phyloP scores from a whole-genome alignment of 2,113 vertebrate species.

The Rissa tridactyla region DNA sequence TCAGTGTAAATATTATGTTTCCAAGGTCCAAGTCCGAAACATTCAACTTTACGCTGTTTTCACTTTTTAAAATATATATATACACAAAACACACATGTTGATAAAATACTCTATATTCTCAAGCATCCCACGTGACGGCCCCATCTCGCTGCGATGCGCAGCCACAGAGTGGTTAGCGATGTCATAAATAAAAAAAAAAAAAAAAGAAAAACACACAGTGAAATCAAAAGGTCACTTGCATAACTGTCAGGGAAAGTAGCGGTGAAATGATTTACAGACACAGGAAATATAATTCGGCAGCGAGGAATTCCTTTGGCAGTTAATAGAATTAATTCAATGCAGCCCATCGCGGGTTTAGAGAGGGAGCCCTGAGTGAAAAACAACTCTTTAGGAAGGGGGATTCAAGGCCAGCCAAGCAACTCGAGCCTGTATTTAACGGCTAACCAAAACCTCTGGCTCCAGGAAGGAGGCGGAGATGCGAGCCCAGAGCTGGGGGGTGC shows the following conservation, averaged over 20 bases:
- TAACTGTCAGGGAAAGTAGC: slow-evolving; percentile 52
- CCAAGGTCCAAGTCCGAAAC: neutral
- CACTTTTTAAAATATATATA: neutral
- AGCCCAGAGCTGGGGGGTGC: neutral
- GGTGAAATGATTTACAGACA: slow-evolving; percentile 62
- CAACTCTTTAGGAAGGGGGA: slow-evolving; percentile 4
- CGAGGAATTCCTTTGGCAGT: slow-evolving; percentile 45
- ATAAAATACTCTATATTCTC: neutral
- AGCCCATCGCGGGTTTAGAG: neutral
- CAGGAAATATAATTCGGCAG: slow-evolving; percentile 59
- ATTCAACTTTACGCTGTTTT: slow-evolving; percentile 5
- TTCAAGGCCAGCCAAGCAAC: neutral
- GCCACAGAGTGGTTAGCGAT: slow-evolving; percentile 4
- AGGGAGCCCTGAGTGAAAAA: neutral
- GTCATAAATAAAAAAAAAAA: slow-evolving; percentile 41
- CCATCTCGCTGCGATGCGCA: neutral
- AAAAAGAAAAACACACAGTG: neutral
- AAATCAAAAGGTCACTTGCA: slow-evolving; percentile 73
- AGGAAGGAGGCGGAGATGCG: neutral
- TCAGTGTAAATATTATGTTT: slow-evolving; percentile 27
- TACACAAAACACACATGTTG: neutral
- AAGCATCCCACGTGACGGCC: neutral
- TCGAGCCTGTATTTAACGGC: neutral
- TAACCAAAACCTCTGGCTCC: neutral
- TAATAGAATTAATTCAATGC: slow-evolving; percentile 55